phyloP scores from a whole-genome alignment of 1,140 invertebrate genomes.

The Scaptomyza montana region DNA sequence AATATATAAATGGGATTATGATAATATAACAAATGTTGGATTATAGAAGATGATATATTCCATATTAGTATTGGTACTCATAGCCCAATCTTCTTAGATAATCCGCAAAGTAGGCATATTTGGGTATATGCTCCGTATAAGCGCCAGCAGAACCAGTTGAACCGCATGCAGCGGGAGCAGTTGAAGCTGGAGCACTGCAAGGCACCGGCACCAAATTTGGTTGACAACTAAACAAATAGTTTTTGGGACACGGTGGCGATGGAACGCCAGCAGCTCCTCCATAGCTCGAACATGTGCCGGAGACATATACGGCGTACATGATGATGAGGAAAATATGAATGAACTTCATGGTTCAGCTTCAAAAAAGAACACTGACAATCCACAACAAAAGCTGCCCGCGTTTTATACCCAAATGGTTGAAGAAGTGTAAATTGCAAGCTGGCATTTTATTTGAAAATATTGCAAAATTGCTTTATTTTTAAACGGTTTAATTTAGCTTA shows the following conservation, averaged over 20 bases:
- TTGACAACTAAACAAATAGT: constrained; percentile 77
- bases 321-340: constrained; percentile 27
- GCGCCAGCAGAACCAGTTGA: constrained; percentile 60
- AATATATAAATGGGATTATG: not conserved
- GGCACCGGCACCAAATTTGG: constrained; percentile 65
- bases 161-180: constrained; percentile 7
- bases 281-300: constrained; percentile 35
- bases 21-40: not conserved
- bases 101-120: constrained; percentile 19
- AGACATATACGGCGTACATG: constrained; percentile 12
- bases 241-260: constrained; percentile 67
- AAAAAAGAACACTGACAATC: constrained; percentile 1
- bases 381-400: not conserved
- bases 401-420: constrained; percentile 18
- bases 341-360: constrained; percentile 43
- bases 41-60: not conserved
- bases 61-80: not conserved
- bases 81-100: constrained; percentile 1
- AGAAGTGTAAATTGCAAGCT: not conserved
- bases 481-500: too few relatives aligned
- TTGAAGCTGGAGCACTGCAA: constrained; percentile 44
- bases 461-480: not conserved
- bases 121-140: constrained; percentile 60
- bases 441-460: not conserved
- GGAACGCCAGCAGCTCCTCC: constrained; percentile 23